Evolutionary conservation across 2,888 invertebrate genomes (phyloP), one percentile per base, ranked within the genome.

Genomic region (Caenorhabditis sp.): DNA sequence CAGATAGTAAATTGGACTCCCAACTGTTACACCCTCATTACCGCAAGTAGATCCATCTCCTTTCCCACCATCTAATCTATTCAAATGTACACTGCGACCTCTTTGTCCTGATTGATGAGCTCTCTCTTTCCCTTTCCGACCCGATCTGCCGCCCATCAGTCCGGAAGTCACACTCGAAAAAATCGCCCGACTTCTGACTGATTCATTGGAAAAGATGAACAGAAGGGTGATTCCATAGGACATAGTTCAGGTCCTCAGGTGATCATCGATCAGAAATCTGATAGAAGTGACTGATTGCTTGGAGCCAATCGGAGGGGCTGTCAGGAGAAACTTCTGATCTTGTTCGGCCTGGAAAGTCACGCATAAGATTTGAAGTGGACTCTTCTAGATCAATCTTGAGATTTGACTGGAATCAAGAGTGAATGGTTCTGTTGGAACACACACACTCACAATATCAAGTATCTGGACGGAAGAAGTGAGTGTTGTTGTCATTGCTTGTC

Each of bases 261-360:
- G 72, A 72, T 50, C 72, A 65, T 64, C 58, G 72, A 72, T 72
- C 72, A 65, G 65, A 72, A 65, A 72, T 65, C 72, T 72, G 50
- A 56, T 56, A 15, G 44, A 18, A 71, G 69, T 44, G 58, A 69
- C 32, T 35, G 44, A 47, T 13, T 40, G 20, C 22, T 71, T 53
- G 44, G 22, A 24, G 26, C 24, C 13, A 53, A 9, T 13, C 24
- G 53, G 50, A 60, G 24, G 28, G 26, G 40, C 8, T 53, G 11
- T 37, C 32, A 22, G 28, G 6, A 11, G 9, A 2, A 11, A 40
- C 6, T 40, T 40, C 20, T 1, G 50, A 50, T 20, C 44, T 13
- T 4, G 44, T 3, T n/a, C 13, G 15, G n/a, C n/a, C 44, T 44
- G 13, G 32, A 47, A 47, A 47, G 13, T 8, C 44, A 3, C 13